Percentiles rank a stretch among this genome's conserved stretches.
Evolutionary conservation across 1,140 invertebrate species (phyloP).

Genomic region (Chironomus striatipennis): DNA sequence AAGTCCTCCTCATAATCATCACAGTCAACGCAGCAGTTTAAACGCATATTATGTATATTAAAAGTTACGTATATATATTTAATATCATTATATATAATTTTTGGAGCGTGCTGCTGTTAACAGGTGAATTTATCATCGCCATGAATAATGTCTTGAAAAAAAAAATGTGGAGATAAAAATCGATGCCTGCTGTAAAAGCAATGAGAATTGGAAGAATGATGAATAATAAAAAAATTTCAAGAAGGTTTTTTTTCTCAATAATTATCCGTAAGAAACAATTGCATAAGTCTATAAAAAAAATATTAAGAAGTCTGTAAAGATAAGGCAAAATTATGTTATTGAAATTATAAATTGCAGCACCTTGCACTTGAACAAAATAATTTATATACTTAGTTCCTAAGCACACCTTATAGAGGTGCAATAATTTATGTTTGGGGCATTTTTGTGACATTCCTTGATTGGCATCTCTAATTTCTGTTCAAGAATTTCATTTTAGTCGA

Average conservation of each 20-base stretch:
- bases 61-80: too few relatives aligned
- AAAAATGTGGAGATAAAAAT: constrained; percentile 8
- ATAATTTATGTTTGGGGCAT: neutral
- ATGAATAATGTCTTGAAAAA: neutral
- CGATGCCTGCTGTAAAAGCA: neutral
- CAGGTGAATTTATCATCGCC: constrained; percentile 1
- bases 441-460: too few relatives aligned
- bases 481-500: too few relatives aligned
- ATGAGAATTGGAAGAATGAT: neutral
- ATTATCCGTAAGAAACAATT: neutral
- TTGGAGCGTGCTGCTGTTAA: constrained; percentile 1
- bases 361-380: neutral
- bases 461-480: too few relatives aligned
- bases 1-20: too few relatives aligned
- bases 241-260: neutral
- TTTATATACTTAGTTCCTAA: neutral
- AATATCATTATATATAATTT: neutral
- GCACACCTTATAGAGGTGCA: neutral
- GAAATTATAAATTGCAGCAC: neutral
- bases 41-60: too few relatives aligned
- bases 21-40: too few relatives aligned
- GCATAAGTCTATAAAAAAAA: neutral
- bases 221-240: too few relatives aligned
- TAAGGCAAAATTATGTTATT: too few relatives aligned
- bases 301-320: too few relatives aligned